Conservation (phyloP, 2,888 invertebrate genomes). For the Macaria liturata region DNA sequence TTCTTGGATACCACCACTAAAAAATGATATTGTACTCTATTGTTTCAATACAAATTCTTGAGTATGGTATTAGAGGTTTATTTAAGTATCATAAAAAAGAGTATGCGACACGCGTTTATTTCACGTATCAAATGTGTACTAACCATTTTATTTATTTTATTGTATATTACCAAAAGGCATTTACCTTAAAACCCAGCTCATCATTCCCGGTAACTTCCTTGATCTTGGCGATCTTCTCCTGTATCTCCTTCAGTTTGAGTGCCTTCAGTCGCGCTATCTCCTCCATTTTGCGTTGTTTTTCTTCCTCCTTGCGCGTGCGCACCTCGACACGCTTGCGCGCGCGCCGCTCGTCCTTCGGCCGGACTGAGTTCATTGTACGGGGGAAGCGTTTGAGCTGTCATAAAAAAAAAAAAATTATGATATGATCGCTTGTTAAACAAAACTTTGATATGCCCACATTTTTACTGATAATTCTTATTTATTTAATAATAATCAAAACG, state of each 20-base stretch:
- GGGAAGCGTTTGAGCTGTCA: slow-evolving; percentile 95
- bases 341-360: slow-evolving; percentile 91
- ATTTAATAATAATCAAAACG: too few relatives aligned
- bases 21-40: too few relatives aligned
- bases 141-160: not conserved
- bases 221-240: slow-evolving; percentile 93
- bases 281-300: slow-evolving; percentile 91
- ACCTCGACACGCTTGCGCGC: slow-evolving; percentile 90
- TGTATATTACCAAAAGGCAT: not conserved
- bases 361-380: slow-evolving; percentile 92
- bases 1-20: too few relatives aligned
- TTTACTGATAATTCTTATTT: too few relatives aligned
- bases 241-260: slow-evolving; percentile 94
- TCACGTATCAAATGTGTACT: too few relatives aligned
- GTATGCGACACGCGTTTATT: too few relatives aligned
- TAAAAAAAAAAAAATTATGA: not conserved
- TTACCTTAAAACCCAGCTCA: slow-evolving; percentile 85
- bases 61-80: too few relatives aligned
- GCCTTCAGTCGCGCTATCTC: slow-evolving; percentile 95
- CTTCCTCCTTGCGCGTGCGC: slow-evolving; percentile 88
- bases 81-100: too few relatives aligned
- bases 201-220: slow-evolving; percentile 94
- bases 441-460: too few relatives aligned
- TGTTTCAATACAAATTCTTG: too few relatives aligned
- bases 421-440: too few relatives aligned